phyloP scores from a whole-genome alignment of 1,140 invertebrate genomes.

The Calosoma granatense region DNA sequence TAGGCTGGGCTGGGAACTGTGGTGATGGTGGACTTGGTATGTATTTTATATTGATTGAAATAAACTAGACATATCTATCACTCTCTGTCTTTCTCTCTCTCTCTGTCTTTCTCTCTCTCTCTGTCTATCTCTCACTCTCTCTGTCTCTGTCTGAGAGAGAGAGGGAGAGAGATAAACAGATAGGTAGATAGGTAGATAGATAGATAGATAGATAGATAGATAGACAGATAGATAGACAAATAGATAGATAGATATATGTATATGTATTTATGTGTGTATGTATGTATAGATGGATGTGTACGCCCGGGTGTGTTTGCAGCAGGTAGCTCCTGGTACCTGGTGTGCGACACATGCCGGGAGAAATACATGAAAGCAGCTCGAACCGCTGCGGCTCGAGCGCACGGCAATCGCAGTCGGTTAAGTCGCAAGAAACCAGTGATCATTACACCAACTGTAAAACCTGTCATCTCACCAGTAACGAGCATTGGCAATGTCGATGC shows the following conservation, averaged over 20 bases:
- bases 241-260: too few relatives aligned
- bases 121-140: too few relatives aligned
- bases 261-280: too few relatives aligned
- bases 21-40: slow-evolving; percentile 71
- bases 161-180: too few relatives aligned
- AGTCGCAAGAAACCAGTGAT: slow-evolving; percentile 22
- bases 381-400: slow-evolving; percentile 28
- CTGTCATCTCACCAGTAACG: slow-evolving; percentile 31
- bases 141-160: slow-evolving; percentile 9
- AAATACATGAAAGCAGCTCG: slow-evolving; percentile 57
- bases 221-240: too few relatives aligned
- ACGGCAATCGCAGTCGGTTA: slow-evolving; percentile 27
- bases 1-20: slow-evolving; percentile 80
- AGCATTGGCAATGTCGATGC: slow-evolving; percentile 42
- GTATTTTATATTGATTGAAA: slow-evolving; percentile 15
- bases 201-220: too few relatives aligned
- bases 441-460: slow-evolving; percentile 19
- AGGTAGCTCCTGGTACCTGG: slow-evolving; percentile 81
- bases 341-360: slow-evolving; percentile 81
- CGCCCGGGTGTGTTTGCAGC: slow-evolving; percentile 35
- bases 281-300: too few relatives aligned
- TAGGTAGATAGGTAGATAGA: too few relatives aligned
- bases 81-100: slow-evolving; percentile 28
- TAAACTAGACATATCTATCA: slow-evolving; percentile 19
- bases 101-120: slow-evolving; percentile 16